Conservation (phyloP, 2,888 invertebrate species). For the Lycia hirtaria region DNA sequence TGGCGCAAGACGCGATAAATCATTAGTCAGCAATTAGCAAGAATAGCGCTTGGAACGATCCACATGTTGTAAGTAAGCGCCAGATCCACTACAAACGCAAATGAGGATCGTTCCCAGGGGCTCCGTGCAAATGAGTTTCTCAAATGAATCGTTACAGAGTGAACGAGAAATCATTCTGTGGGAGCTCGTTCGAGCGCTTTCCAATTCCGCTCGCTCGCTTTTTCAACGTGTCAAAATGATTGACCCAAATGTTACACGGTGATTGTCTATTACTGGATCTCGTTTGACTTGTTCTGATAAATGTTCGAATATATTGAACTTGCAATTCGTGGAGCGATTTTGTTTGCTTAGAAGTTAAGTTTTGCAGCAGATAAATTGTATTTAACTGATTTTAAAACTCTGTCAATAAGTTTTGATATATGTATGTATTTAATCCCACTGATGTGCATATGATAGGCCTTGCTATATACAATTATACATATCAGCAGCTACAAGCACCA, state of each 20-base stretch:
- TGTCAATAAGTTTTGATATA: too few species aligned
- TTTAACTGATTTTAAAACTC: too few species aligned
- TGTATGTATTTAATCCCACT: too few species aligned
- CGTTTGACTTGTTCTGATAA: constrained; percentile 18
- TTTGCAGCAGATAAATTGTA: too few species aligned
- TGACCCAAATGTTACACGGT: constrained; percentile 45
- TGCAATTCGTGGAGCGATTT: background rate
- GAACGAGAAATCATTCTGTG: constrained; percentile 69
- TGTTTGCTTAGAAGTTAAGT: too few species aligned
- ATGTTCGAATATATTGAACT: constrained; percentile 8
- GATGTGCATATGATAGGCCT: too few species aligned
- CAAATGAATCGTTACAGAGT: constrained; percentile 79
- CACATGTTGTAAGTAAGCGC: constrained; percentile 43
- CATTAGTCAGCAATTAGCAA: constrained; percentile 51
- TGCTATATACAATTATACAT: too few species aligned
- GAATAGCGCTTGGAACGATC: constrained; percentile 48
- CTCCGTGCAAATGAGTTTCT: constrained; percentile 75
- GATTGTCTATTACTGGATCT: constrained; percentile 32
- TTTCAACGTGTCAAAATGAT: constrained; percentile 50
- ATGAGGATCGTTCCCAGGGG: constrained; percentile 72
- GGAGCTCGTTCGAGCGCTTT: constrained; percentile 60
- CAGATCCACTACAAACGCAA: constrained; percentile 68
- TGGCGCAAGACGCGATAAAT: constrained; percentile 38
- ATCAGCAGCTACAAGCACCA: too few species aligned
- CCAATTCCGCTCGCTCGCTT: constrained; percentile 63